Evolutionary conservation across 2,113 vertebrate species (phyloP).

Genomic region (Nipponia nippon): DNA sequence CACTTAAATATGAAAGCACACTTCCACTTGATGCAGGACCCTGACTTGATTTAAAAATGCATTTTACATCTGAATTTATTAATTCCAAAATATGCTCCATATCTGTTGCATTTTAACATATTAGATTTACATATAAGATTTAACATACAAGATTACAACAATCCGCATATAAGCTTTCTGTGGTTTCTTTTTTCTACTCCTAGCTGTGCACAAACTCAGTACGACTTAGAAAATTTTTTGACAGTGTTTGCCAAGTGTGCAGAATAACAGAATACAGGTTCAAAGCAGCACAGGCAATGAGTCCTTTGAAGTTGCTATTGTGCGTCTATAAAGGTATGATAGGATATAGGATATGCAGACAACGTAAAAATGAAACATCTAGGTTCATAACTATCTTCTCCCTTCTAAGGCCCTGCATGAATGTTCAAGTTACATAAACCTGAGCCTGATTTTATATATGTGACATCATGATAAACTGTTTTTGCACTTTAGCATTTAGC

Average conservation of each 20-base stretch:
- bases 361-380: neutral
- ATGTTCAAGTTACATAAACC: neutral
- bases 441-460: neutral
- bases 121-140: neutral
- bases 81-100: neutral
- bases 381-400: neutral
- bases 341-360: neutral
- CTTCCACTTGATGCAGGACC: neutral
- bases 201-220: neutral
- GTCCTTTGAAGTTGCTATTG: neutral
- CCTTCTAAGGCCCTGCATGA: neutral
- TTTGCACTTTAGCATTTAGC: neutral
- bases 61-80: neutral
- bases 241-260: neutral
- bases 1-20: neutral
- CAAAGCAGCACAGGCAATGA: neutral
- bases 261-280: neutral
- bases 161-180: neutral
- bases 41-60: neutral
- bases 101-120: neutral
- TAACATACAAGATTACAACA: neutral
- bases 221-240: neutral
- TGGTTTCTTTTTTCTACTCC: neutral
- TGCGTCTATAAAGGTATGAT: neutral
- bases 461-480: neutral